Base-by-base conservation (phyloP, 37 sponge, comb jelly and placozoan genomes). In the Spongia lamella region DNA sequence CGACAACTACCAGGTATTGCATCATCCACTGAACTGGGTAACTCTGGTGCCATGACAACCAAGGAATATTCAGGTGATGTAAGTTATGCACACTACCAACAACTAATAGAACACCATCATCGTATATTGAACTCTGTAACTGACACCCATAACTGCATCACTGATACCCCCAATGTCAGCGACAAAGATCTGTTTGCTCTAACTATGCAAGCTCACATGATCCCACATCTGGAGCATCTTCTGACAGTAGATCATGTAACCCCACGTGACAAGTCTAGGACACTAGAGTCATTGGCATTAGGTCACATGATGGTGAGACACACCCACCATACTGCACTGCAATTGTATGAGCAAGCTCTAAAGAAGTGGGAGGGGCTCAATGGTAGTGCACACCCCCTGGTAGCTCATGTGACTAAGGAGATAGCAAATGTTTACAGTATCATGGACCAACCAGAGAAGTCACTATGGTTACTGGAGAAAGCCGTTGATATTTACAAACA, bases 51-150 rank as follows among this genome's bases (percentile, higher is more conserved):
- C 24, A 33, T 69, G 36, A 79, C 81, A 3, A 40, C 47, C 15
- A 38, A 68, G 16, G 32, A 80, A 53, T 89, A 71, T 30, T 17
- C 49, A 3, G 26, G 26, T 7, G 49, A 9, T 35, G 16, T 76
- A 11, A 32, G 30, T 22, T 84, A 89, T 60, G 53, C 77, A 15
- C 26, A 78, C 17, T 86, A 86, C 39, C 68, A 70, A 4, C 87
- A 85, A 38, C 29, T 68, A 15, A 63, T 90, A 26, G 85, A 87
- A 0, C 86, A 84, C 52, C 34, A 85, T 33, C 91, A 85, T 53
- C 36, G 86, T 2, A 67, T 90, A 0, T 26, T 61, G 21, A 50
- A 51, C 7, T 37, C 87, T 16, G 36, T 90, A 2, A 25, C 21
- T 9, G 20, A 52, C 1, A 60, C 71, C 7, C 27, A 76, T 15